phyloP scores from a whole-genome alignment of 2,113 vertebrate genomes.

The Bagarius yarrelli region DNA sequence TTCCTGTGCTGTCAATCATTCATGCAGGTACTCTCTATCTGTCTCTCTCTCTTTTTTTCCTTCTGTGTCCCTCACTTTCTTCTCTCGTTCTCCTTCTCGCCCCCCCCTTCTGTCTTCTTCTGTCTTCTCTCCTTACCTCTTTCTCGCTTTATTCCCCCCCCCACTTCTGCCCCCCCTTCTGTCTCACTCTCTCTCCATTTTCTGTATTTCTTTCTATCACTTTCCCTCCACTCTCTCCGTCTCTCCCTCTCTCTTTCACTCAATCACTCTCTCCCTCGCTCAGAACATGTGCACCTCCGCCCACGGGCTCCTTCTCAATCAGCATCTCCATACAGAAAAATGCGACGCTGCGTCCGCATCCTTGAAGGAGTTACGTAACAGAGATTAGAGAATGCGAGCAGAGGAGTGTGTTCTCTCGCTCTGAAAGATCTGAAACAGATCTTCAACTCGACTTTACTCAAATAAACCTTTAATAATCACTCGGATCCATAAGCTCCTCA shows the following conservation, averaged over 20 bases:
- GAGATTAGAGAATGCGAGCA: background rate
- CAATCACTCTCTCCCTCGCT: slow-evolving; percentile 59
- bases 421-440: slow-evolving; percentile 1
- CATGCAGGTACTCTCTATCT: slow-evolving; percentile 42
- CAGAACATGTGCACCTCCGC: slow-evolving; percentile 66
- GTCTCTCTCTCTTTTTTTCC: slow-evolving; percentile 58
- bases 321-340: slow-evolving; percentile 66
- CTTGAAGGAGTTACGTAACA: slow-evolving; percentile 57
- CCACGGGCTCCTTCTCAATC: slow-evolving; percentile 66
- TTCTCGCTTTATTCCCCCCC: too few relatives aligned
- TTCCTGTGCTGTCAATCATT: slow-evolving; percentile 58
- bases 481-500: too few relatives aligned
- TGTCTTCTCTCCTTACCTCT: too few relatives aligned
- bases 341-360: slow-evolving; percentile 61
- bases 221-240: background rate
- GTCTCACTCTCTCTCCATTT: background rate
- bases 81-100: too few relatives aligned
- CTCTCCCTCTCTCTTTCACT: slow-evolving; percentile 54
- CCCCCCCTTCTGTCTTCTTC: too few relatives aligned
- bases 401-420: background rate
- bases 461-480: background rate
- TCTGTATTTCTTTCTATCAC: too few relatives aligned
- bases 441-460: background rate
- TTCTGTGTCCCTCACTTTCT: slow-evolving; percentile 32
- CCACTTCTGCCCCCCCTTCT: too few relatives aligned